Evolutionary conservation across 1,140 invertebrate species (phyloP), one percentile per base, ranked within the genome.

Genomic region (Drosophila kikkawai): DNA sequence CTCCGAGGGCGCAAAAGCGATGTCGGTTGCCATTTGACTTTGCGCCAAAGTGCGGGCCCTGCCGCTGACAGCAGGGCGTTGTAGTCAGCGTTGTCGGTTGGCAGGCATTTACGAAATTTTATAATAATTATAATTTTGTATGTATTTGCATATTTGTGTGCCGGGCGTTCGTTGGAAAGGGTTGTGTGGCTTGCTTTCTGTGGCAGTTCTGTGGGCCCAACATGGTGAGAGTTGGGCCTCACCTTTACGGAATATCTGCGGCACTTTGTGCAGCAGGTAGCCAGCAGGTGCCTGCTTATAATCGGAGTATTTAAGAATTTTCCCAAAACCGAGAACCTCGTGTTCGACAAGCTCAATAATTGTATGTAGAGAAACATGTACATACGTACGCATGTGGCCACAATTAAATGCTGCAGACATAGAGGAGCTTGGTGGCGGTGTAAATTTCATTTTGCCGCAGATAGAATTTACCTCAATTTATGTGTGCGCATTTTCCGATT

Each of bases 61-160:
- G 82, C 48, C 68, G 61, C 50, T 86, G 79, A 82, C 82, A 85
- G 82, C 56, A 44, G 9, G 26, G 15, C 29, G 12, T 32, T 9
- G n/a, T 37, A 47, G 29, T 48, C 45, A 37, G 17, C 26, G 48
- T 22, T 55, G 45, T 39, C 37, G 44, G 64, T 45, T 53, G 75
- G 29, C 75, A 69, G 74, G 68, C 60, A 79, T 82, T 82, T 63
- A 64, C 59, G 69, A 80, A 87, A 86, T 86, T 82, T 77, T 81
- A 87, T 86, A 77, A 86, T 86, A 86, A 86, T 86, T 86, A 86
- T 86, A 88, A 86, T 87, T 86, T 76, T 80, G 79, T 79, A 67
- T 82, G 67, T 69, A 69, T 85, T 86, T 82, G 75, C 83, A 79
- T 82, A 61, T 76, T 82, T 50, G 60, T 36, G 36, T n/a, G 60